These are phyloP conservation scores for Hydraecia micacea DNA, from an alignment of 2,888 invertebrate genomes.

Conservation along the genomic window DNA sequence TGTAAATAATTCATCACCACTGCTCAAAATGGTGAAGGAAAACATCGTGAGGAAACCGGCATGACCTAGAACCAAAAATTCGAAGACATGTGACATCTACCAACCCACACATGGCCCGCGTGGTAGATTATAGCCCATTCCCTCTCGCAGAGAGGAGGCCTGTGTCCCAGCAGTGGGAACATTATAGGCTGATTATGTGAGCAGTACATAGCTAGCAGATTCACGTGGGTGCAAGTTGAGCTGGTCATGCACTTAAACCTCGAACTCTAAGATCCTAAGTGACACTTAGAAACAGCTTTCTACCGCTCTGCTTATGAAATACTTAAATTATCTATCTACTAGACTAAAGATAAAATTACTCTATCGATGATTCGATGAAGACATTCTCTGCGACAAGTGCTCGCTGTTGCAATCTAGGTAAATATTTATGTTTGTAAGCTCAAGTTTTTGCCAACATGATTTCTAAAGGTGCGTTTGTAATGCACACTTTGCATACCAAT, in stretches of 20 bases:
- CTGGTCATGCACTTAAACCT: background rate
- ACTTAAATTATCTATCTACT: background rate
- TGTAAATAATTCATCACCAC: too few species aligned
- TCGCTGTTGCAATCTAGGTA: constrained; percentile 47
- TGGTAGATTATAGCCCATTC: too few species aligned
- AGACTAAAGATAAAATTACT: constrained; percentile 38
- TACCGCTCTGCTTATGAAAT: background rate
- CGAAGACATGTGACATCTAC: too few species aligned
- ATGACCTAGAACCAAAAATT: too few species aligned
- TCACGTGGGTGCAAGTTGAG: background rate
- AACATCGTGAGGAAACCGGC: too few species aligned
- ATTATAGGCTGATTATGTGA: too few species aligned
- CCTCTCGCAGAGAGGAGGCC: too few species aligned
- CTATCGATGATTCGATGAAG: constrained; percentile 29
- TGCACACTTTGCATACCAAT: constrained; percentile 31
- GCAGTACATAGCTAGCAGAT: background rate
- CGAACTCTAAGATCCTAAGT: background rate
- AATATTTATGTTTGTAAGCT: constrained; percentile 34
- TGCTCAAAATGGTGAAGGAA: too few species aligned
- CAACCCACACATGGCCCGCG: too few species aligned
- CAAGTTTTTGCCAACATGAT: constrained; percentile 49
- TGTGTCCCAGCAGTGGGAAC: too few species aligned
- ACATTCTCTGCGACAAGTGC: constrained; percentile 26
- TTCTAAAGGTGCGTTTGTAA: constrained; percentile 43
- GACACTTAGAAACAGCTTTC: background rate